Evolutionary conservation across 2,888 invertebrate species (phyloP), one percentile per base, ranked within the genome.

Genomic region (Yponomeuta sedellus): DNA sequence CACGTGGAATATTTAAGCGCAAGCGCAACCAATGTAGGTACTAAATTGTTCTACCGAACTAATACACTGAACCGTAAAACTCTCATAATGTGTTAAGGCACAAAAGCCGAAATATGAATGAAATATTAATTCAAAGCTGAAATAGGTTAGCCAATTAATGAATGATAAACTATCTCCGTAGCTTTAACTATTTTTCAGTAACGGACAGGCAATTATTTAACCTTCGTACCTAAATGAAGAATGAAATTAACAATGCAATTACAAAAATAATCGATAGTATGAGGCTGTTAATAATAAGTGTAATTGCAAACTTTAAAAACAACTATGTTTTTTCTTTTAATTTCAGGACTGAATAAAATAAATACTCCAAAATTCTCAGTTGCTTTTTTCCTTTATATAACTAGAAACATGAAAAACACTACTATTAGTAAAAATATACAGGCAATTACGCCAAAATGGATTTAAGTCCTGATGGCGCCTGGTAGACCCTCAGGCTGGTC

Each of bases 381-480:
- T 57, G 98, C 97, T 88, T 99, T 99, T 77, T 98, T 94, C 74
- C 97, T 94, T 89, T 98, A 99, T 67, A 97, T 97, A 76, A 99
- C 96, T 75, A 98, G 92, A 86, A 98, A 95, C 72, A 96, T 94
- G 74, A 97, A 94, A 85, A 96, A 96, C 73, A 97, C 94, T 70
- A 96, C 80, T 68, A 96, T 86, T 72, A 98, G 93, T 68, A 97
- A 90, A 64, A 96, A 92, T 71, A 95, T 94, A 70, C 96, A 95
- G 68, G 94, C 95, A 69, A 95, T 94, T 64, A 97, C 96, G 68
- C 95, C 96, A 77, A 96, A 94, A 70, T 98, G 93, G 59, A 96
- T 96, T 70, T 97, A 96, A 81, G 96, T 96, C 10, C 96, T 96
- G 67, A 97, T 92, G 52, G 95, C 93, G 61, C 95, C n/a, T 77